phyloP scores from a whole-genome alignment of 35 echinoderm and acorn worm species.

The Amphiura filiformis region DNA sequence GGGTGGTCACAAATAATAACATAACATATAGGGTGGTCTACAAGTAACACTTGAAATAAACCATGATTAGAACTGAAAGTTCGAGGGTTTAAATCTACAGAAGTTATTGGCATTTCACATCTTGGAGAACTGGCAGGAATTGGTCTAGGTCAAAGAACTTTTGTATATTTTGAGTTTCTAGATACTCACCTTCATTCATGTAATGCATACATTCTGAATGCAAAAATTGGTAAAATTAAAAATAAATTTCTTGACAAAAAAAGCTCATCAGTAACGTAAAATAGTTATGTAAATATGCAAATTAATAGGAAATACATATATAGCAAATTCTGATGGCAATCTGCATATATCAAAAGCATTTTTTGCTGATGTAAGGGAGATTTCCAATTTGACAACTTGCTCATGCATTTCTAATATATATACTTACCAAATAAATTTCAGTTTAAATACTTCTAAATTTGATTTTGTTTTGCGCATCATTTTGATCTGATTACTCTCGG shows the following conservation, averaged over 20 bases:
- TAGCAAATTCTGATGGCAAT: no score
- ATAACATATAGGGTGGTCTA: not conserved
- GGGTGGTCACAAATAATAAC: no score
- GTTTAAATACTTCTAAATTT: no score
- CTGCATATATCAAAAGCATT: no score
- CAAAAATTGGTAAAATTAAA: conserved; percentile 4
- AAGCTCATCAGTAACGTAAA: not conserved
- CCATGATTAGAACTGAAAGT: not conserved
- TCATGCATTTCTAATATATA: no score
- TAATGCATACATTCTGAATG: conserved; percentile 12
- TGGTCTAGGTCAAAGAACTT: not conserved
- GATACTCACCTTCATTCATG: not conserved
- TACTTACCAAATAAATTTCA: no score
- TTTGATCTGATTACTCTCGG: no score
- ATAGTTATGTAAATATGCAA: not conserved
- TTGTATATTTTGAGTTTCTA: not conserved
- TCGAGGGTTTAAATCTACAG: not conserved
- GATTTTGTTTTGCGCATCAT: no score
- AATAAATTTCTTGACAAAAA: not conserved
- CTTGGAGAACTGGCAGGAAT: not conserved
- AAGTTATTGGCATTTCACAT: not conserved
- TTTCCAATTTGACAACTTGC: no score
- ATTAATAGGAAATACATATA: no score
- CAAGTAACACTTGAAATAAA: not conserved
- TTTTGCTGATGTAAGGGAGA: no score